Percentiles rank a stretch among this genome's conserved stretches.
These are phyloP conservation scores for Acronicta leporina DNA, from an alignment of 2,888 invertebrate species.

Conservation along the genomic window DNA sequence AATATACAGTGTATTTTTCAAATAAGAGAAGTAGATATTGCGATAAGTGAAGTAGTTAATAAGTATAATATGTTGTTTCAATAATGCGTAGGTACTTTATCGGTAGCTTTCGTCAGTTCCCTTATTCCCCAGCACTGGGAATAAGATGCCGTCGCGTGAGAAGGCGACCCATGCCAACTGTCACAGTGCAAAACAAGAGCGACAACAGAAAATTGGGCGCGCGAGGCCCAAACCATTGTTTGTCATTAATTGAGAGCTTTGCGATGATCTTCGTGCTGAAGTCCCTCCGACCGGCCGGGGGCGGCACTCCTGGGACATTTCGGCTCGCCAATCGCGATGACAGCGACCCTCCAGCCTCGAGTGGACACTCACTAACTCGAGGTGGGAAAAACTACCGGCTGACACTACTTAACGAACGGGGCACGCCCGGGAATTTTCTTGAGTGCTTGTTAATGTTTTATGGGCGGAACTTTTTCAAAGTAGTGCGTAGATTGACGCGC, in stretches of 20 bases:
- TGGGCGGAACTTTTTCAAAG: slow-evolving; percentile 88
- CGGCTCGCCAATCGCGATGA: slow-evolving; percentile 86
- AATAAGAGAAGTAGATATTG: slow-evolving; percentile 11
- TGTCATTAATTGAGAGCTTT: slow-evolving; percentile 87
- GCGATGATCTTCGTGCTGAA: slow-evolving; percentile 83
- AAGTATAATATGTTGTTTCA: slow-evolving; percentile 13
- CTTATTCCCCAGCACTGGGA: slow-evolving; percentile 61
- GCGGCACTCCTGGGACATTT: slow-evolving; percentile 85
- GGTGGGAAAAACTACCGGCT: slow-evolving; percentile 88
- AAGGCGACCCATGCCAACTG: slow-evolving; percentile 81
- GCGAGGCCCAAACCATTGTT: slow-evolving; percentile 77
- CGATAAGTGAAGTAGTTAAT: no score
- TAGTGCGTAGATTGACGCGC: slow-evolving; percentile 86
- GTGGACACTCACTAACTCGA: slow-evolving; percentile 76
- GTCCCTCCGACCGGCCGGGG: slow-evolving; percentile 71
- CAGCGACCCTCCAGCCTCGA: slow-evolving; percentile 81
- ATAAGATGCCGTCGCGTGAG: slow-evolving; percentile 71
- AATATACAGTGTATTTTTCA: slow-evolving; percentile 5
- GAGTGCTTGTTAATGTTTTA: slow-evolving; percentile 89
- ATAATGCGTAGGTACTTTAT: slow-evolving; percentile 26
- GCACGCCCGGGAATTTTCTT: slow-evolving; percentile 86
- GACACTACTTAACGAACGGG: slow-evolving; percentile 88
- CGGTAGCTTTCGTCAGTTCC: slow-evolving; percentile 16
- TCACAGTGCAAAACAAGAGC: slow-evolving; percentile 81
- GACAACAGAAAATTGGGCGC: slow-evolving; percentile 86